Conservation (phyloP, 2,113 vertebrate genomes). For the Burhinus bistriatus region DNA sequence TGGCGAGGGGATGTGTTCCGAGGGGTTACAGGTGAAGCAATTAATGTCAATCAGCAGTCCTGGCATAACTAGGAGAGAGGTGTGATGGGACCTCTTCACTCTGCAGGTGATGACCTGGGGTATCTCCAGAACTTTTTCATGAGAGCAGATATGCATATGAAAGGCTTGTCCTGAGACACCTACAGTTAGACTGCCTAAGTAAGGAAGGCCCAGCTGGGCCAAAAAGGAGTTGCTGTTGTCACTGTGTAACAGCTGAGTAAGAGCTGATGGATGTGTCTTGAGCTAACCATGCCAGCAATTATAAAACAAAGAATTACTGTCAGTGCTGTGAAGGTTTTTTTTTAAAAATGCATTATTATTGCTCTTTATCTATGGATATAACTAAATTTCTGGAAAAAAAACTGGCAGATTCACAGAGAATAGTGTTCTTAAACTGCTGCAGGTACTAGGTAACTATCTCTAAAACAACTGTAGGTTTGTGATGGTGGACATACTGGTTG, state of each 20-base stretch:
- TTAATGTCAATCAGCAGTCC: not conserved
- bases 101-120: not conserved
- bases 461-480: not conserved
- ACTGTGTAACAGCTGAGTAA: not conserved
- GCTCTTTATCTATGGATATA: not conserved
- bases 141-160: not conserved
- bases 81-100: not conserved
- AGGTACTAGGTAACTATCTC: not conserved
- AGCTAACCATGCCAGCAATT: not conserved
- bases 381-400: not conserved
- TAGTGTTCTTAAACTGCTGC: not conserved
- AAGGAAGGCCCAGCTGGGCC: not conserved
- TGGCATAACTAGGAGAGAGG: not conserved
- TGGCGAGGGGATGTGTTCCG: not conserved
- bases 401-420: fast-evolving
- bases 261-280: not conserved
- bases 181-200: not conserved
- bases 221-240: not conserved
- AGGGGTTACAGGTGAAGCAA: not conserved
- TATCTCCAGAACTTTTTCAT: not conserved
- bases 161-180: not conserved
- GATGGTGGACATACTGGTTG: not conserved
- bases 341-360: not conserved
- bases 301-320: not conserved
- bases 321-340: not conserved